Evolutionary conservation across 2,888 invertebrate species (phyloP), one percentile per base, ranked within the genome.

Genomic region (Mimachlamys varia): DNA sequence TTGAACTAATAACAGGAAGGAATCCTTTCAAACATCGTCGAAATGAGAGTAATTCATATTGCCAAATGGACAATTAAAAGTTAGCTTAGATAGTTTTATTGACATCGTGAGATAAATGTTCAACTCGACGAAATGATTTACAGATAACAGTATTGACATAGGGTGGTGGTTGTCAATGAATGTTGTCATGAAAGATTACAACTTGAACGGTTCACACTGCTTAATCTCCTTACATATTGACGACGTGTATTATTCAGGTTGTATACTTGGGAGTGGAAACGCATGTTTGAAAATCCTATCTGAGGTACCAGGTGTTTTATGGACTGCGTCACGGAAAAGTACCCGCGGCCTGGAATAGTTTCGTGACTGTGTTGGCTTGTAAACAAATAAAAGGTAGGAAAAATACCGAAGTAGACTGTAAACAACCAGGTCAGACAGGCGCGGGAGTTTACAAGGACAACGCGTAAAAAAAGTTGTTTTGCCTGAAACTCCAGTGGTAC

Each of bases 381-480:
- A 76, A 76, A 76, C 76, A 76, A 27, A 76, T 22, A 58, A 19
- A 33, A 76, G 76, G 33, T 76, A 76, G 76, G 76, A 76, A 27
- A 76, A 27, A 0, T 76, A 76, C 27, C 7, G 33, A 76, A 76
- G 33, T 33, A 15, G 27, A 12, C 0, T 5, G 13, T 27, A 27
- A 22, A 58, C n/a, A 58, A n/a, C 0, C 58, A 19, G 3, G 22
- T 58, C 58, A 58, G 44, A 58, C 58, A 22, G 10, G 22, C 58
- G 19, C 7, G 3, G n/a, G 58, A 0, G 19, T 13, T 15, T 12
- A 53, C 53, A 15, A 44, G 44, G 44, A 44, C 44, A 44, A 44
- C 44, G 44, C 44, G 7, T n/a, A n/a, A n/a, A n/a, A n/a, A n/a
- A n/a, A n/a, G n/a, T n/a, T n/a, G n/a, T n/a, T n/a, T n/a, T n/a